Evolutionary conservation across 2,113 vertebrate genomes (phyloP).

Genomic region (Elanus axillaris): DNA sequence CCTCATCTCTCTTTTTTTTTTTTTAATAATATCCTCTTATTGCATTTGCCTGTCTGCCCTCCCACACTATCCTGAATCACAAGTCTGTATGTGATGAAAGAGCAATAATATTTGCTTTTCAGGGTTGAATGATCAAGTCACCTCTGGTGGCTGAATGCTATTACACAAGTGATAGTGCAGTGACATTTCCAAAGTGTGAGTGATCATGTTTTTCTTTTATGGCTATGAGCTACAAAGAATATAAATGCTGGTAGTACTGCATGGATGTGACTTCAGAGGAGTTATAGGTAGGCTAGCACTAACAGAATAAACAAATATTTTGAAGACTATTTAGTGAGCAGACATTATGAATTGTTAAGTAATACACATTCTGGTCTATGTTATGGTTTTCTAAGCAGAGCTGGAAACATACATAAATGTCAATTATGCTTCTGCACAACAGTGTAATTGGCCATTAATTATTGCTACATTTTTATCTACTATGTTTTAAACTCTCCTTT

Average conservation of each 20-base stretch:
- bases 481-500: not conserved
- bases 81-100: slow-evolving; percentile 19
- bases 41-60: slow-evolving; percentile 12
- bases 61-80: not conserved
- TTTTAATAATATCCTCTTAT: not conserved
- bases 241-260: not conserved
- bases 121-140: slow-evolving; percentile 52
- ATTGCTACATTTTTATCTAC: not conserved
- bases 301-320: not conserved
- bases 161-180: slow-evolving; percentile 33
- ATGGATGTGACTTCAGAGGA: not conserved
- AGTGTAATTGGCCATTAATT: not conserved
- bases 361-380: not conserved
- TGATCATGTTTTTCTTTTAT: not conserved
- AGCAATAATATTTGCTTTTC: slow-evolving; percentile 60
- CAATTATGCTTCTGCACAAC: not conserved
- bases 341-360: slow-evolving; percentile 18
- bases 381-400: not conserved
- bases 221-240: not conserved
- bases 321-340: not conserved
- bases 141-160: slow-evolving; percentile 24
- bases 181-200: slow-evolving; percentile 49
- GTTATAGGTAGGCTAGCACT: not conserved
- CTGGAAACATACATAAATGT: not conserved
- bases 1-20: not conserved